Evolutionary conservation across 2,113 vertebrate genomes (phyloP).

Genomic region (Boleophthalmus pectinirostris): DNA sequence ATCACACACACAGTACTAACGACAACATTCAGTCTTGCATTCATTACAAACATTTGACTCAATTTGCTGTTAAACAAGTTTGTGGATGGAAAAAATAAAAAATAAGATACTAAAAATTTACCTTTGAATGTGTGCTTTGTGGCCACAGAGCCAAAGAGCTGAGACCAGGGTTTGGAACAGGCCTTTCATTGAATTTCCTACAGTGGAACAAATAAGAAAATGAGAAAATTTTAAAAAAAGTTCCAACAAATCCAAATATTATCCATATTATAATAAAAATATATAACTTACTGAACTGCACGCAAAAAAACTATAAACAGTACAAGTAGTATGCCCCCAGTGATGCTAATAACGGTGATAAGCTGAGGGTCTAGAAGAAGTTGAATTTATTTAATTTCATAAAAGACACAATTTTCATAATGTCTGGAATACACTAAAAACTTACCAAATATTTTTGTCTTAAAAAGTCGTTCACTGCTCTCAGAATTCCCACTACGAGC

Average conservation of each 20-base stretch:
- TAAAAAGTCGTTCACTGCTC: constrained; percentile 69
- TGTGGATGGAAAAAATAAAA: no score
- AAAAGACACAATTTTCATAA: not conserved
- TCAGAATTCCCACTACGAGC: constrained; percentile 67
- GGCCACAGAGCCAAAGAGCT: constrained; percentile 61
- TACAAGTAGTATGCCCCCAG: constrained; percentile 25
- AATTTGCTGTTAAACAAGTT: no score
- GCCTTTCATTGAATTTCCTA: constrained; percentile 50
- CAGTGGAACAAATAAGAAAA: constrained; percentile 36
- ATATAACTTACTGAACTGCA: constrained; percentile 46
- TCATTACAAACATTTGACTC: no score
- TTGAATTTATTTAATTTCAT: not conserved
- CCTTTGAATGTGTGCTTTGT: constrained; percentile 33
- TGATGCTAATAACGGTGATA: constrained; percentile 11
- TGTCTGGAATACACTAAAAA: not conserved
- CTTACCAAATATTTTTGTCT: constrained; percentile 81
- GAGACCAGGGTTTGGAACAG: constrained; percentile 59
- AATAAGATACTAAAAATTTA: constrained; percentile 8
- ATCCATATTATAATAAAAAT: not conserved
- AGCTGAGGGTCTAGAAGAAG: constrained; percentile 47
- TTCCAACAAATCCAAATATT: not conserved
- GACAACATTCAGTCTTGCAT: no score
- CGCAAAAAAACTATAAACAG: constrained; percentile 47
- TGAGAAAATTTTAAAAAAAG: not conserved
- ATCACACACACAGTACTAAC: no score